phyloP scores from a whole-genome alignment of 23 tunicate genomes.

The Corella eumyota region DNA sequence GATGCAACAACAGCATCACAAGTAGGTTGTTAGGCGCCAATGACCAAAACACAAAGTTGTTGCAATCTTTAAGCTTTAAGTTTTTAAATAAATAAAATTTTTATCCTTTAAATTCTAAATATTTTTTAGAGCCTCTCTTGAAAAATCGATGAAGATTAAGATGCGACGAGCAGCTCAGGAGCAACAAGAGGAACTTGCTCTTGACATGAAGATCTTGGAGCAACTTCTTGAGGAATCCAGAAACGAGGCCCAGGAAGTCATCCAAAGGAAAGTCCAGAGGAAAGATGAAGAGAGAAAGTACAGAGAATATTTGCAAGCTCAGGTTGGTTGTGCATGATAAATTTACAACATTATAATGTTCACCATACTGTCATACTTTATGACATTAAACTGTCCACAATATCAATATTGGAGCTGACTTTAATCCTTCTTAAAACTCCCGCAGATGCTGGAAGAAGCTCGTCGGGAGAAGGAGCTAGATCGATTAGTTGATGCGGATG shows the following conservation, averaged over 20 bases:
- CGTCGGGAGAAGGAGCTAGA: conserved; percentile 73
- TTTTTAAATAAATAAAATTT: not conserved
- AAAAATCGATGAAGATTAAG: conserved; percentile 70
- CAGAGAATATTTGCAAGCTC: conserved; percentile 43
- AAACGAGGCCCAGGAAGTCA: conserved; percentile 60
- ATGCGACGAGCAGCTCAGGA: conserved; percentile 54
- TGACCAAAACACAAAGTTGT: too few species aligned
- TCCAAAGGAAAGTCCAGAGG: conserved; percentile 35
- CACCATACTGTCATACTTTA: too few species aligned
- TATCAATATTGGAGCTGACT: too few species aligned
- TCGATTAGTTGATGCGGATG: conserved; percentile 68
- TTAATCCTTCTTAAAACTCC: not conserved
- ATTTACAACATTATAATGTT: too few species aligned
- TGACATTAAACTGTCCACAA: too few species aligned
- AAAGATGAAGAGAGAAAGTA: conserved; percentile 66
- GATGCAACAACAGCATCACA: conserved; percentile 40
- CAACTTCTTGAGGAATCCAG: conserved; percentile 86
- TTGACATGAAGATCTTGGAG: conserved; percentile 95
- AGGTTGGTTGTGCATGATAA: conserved; percentile 18
- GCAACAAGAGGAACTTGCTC: conserved; percentile 85
- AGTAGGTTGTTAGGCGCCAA: conserved; percentile 16
- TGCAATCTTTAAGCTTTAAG: not conserved
- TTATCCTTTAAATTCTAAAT: not conserved
- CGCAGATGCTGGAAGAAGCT: conserved; percentile 58
- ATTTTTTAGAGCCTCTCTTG: conserved; percentile 36